Base-by-base conservation (phyloP, 2,113 vertebrate species). In the Psilopsiagon aurifrons region DNA sequence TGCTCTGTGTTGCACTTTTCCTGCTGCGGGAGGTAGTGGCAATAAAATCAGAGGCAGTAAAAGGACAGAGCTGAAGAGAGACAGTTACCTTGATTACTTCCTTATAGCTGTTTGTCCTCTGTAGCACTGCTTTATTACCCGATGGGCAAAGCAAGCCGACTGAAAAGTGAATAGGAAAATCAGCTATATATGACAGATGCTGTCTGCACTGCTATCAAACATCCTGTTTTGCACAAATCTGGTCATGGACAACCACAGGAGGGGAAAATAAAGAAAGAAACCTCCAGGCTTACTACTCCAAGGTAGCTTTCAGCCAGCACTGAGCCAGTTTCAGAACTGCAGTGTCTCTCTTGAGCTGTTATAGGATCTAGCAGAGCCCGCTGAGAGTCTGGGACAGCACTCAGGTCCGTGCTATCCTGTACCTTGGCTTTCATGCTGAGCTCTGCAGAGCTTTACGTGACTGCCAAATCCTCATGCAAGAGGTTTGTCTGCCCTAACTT, bases 31-130 rank as follows among this genome's bases (percentile, higher is more conserved):
- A 82, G 83, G 77, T 24, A 87, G 66, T 3, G 62, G 25, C 77
- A 69, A 69, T 92, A 73, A 94, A 91, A 87, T 5, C 66, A 20
- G 64, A 59, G 46, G 81, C 83, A 83, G 54, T 91, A 90, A 97
- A 95, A 24, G 55, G 39, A 71, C 33, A 31, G 63, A 43, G 62
- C 4, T 82, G 63, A 59, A 87, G 73, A 70, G 71, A 67, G 28
- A 64, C 17, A 0, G 0, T 12, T 54, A 70, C 43, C 37, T 92
- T 27, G 49, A 91, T 79, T 82, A 83, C 80, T 96, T 96, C 96
- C 94, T 94, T 41, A 80, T 73, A 87, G 77, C 74, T 1, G 0
- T 68, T 84, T 44, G 13, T 54, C 66, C 57, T 84, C 67, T 68
- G 41, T 0, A 0, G 35, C 35, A 39, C 22, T 0, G 2, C 47